phyloP scores from a whole-genome alignment of 2,797 vertebrate species.

The Phylloscopus collybita region DNA sequence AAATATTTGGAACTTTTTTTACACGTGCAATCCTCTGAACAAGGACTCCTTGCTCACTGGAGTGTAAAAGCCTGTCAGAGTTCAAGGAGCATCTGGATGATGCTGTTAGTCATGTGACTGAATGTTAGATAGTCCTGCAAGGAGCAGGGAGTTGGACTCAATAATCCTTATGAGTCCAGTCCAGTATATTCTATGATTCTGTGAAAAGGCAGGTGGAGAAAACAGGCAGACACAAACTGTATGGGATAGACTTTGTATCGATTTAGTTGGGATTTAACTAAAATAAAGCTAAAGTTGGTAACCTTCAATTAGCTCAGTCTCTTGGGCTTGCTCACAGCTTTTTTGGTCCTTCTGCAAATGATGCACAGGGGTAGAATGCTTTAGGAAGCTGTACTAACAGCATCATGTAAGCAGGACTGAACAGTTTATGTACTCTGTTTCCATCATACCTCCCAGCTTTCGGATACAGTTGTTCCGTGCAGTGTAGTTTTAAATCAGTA shows the following conservation, averaged over 20 bases:
- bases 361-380: background rate
- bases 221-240: background rate
- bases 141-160: background rate
- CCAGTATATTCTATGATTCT: background rate
- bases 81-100: background rate
- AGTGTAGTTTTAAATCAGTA: background rate
- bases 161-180: background rate
- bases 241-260: background rate
- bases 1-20: background rate
- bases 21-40: background rate
- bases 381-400: background rate
- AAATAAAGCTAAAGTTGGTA: background rate
- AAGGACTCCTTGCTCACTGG: background rate
- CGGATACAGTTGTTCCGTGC: background rate
- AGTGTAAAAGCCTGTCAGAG: background rate
- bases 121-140: background rate
- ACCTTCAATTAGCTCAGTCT: background rate
- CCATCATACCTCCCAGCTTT: background rate
- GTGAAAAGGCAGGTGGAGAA: background rate
- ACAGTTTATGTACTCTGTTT: background rate
- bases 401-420: background rate
- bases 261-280: background rate
- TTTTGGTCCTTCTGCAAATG: background rate
- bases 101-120: background rate
- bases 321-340: background rate